Conservation (phyloP, 1,140 invertebrate genomes). For the Pararge aegeria region DNA sequence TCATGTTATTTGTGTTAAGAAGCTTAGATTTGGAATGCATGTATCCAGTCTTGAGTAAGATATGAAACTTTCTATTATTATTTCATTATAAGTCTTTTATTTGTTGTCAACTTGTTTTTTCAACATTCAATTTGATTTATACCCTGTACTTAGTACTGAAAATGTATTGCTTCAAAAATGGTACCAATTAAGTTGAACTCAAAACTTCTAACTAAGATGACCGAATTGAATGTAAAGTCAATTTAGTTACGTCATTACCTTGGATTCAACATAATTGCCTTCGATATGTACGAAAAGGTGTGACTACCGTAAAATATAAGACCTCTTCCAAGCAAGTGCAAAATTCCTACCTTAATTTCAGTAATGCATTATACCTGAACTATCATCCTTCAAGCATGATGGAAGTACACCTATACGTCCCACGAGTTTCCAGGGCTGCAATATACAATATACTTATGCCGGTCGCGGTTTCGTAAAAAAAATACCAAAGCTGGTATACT, state of each 20-base stretch:
- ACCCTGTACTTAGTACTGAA: conserved; percentile 1
- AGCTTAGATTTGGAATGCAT: neutral
- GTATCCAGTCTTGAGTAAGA: neutral
- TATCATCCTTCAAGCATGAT: too few species aligned
- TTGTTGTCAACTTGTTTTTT: too few species aligned
- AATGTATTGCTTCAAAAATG: neutral
- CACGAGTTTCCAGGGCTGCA: too few species aligned
- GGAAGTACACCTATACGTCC: too few species aligned
- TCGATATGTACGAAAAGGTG: neutral
- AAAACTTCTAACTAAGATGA: neutral
- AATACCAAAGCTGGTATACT: too few species aligned
- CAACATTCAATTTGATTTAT: conserved; percentile 4
- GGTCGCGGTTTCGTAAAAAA: too few species aligned
- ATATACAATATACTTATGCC: too few species aligned
- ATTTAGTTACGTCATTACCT: neutral
- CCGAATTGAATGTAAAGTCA: neutral
- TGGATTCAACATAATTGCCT: neutral
- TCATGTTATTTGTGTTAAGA: neutral
- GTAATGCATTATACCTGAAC: too few species aligned
- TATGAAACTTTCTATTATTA: too few species aligned
- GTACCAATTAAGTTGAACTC: neutral
- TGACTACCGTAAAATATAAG: conserved; percentile 1
- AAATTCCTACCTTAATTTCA: neutral
- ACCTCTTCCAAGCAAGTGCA: neutral
- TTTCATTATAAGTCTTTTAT: too few species aligned